Evolutionary conservation across 2,797 vertebrate genomes (phyloP), one percentile per base, ranked within the genome.

Genomic region (Erpetoichthys calabaricus): DNA sequence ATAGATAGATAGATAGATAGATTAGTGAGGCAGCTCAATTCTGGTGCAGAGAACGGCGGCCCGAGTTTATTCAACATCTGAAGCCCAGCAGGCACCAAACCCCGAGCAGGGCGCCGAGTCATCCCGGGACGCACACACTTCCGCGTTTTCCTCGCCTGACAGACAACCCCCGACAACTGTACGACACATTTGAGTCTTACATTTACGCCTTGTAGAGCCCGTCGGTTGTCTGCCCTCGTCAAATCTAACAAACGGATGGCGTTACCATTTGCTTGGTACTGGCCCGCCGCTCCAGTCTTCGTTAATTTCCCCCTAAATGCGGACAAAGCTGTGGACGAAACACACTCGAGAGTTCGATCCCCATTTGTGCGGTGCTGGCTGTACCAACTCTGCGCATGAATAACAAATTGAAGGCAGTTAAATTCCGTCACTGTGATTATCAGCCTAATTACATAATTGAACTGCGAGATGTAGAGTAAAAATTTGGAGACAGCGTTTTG

Each of bases 351-450:
- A 59, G 63, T 63, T 51, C 56, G 25, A 46, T 63, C 62, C 62
- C 45, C 25, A 25, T 25, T 25, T 25, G 25, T 25, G 25, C 25
- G 8, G 43, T 65, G 69, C 59, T 64, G 67, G 64, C 67, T 25
- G 64, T 59, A 68, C 72, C 69, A 74, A 71, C 73, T 75, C 74
- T 76, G 70, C 68, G 76, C 71, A 70, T 76, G 62, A 78, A 77
- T 70, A 67, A 70, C 66, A 73, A 72, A 70, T 79, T 78, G 73
- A 75, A 77, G 72, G 69, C 69, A 63, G 58, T 63, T 73, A 76
- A 68, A 75, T 80, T 77, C 75, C 66, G 60, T 77, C 70, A 75
- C 72, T 68, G 70, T 42, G 45, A 75, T 80, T 78, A 79, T 76
- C 72, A 78, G 57, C 63, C 65, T 79, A 77, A 82, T 67, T 73